phyloP scores from a whole-genome alignment of 2,797 vertebrate species.

The Pogoniulus pusillus region DNA sequence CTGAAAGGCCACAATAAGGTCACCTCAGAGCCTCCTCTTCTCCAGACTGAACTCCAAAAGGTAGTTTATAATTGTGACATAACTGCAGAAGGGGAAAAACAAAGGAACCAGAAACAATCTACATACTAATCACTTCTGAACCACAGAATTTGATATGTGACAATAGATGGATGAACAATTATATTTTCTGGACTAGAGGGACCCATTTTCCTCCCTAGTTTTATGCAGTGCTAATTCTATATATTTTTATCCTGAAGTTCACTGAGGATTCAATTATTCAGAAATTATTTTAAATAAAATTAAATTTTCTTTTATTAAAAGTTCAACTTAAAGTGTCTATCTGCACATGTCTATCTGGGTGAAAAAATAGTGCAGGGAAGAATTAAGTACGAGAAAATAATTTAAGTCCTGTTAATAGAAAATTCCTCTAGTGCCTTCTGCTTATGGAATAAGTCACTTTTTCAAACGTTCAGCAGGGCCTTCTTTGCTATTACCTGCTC shows the following conservation, averaged over 20 bases:
- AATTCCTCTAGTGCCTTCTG: background rate
- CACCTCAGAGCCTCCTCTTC: too few species aligned
- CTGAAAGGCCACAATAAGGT: too few species aligned
- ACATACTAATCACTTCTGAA: background rate
- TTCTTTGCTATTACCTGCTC: background rate
- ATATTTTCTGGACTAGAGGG: background rate
- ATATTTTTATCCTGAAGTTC: background rate
- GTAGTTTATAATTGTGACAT: background rate
- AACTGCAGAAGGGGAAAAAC: background rate
- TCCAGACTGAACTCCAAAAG: too few species aligned
- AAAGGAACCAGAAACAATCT: background rate
- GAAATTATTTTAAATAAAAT: background rate
- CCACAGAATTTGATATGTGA: background rate
- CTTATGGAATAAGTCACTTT: background rate
- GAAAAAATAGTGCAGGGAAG: background rate
- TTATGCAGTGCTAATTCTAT: background rate
- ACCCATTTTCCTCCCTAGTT: background rate
- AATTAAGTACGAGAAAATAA: background rate
- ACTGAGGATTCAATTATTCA: background rate
- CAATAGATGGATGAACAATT: background rate
- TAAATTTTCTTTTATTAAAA: background rate
- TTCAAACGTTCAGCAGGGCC: background rate
- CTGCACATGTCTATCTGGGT: background rate
- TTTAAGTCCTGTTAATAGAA: background rate
- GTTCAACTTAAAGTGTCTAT: background rate